A percentile compares a stretch with the other conserved stretches of the same genome.
Conservation (phyloP, 2,113 vertebrate species). For the Pardalotus punctatus region DNA sequence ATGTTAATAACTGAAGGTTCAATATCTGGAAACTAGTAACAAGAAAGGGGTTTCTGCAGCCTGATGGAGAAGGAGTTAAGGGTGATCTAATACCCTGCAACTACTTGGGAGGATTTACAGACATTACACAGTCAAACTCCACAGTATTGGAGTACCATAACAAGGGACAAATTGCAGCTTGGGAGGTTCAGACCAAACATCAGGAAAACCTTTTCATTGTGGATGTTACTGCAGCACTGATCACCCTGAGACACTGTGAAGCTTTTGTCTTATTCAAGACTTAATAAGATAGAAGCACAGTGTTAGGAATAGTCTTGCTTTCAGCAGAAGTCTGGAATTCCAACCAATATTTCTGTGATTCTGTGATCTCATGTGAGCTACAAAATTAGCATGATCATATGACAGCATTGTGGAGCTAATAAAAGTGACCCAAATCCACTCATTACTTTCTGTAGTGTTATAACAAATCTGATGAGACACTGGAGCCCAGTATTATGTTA, state of each 20-base stretch:
- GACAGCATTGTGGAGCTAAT: not conserved
- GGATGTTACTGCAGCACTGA: not conserved
- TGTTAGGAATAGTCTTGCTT: not conserved
- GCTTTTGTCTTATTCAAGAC: not conserved
- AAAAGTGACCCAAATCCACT: not conserved
- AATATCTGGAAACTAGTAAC: not conserved
- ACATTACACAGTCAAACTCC: not conserved
- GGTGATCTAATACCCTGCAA: not conserved
- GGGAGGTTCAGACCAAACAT: not conserved
- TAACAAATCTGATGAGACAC: not conserved
- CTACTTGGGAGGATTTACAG: not conserved
- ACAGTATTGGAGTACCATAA: not conserved
- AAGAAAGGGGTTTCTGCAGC: not conserved
- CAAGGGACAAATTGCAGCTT: not conserved
- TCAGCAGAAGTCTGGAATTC: not conserved
- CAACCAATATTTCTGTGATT: not conserved
- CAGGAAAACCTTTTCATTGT: not conserved
- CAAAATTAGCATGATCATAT: not conserved
- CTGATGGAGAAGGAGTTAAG: not conserved
- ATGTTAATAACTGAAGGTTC: not conserved
- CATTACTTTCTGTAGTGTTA: not conserved
- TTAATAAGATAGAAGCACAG: not conserved
- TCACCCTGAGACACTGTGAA: not conserved
- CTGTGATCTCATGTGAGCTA: not conserved
- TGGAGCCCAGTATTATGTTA: not conserved